These are phyloP conservation scores for Graphium colonna DNA, from an alignment of 2,888 invertebrate species.

Conservation along the genomic window DNA sequence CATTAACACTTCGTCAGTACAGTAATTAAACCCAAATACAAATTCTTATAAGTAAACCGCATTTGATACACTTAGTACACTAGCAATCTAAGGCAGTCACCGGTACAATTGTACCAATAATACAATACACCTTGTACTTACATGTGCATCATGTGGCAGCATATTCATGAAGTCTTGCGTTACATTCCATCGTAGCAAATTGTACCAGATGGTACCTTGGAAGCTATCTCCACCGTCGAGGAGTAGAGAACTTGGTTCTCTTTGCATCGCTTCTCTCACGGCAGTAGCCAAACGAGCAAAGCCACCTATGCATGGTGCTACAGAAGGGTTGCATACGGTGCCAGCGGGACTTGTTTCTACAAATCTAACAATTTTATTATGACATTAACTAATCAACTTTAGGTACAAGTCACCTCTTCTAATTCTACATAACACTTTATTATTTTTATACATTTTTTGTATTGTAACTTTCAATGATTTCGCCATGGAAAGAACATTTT, in stretches of 20 bases:
- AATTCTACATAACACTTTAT: too few species aligned
- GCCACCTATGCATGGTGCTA: conserved; percentile 83
- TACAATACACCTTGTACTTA: too few species aligned
- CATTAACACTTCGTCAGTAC: too few species aligned
- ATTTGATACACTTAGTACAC: too few species aligned
- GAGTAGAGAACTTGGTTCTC: conserved; percentile 82
- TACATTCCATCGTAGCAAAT: conserved; percentile 85
- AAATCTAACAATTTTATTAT: too few species aligned
- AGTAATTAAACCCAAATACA: too few species aligned
- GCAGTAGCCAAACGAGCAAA: conserved; percentile 83
- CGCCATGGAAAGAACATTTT: too few species aligned
- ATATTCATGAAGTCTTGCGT: conserved; percentile 89
- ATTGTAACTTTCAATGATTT: neutral
- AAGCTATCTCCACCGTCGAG: conserved; percentile 85
- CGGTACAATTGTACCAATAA: too few species aligned
- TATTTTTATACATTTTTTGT: neutral
- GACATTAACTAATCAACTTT: too few species aligned
- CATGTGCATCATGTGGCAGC: conserved; percentile 88
- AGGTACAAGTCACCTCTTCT: too few species aligned
- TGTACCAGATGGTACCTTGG: conserved; percentile 89
- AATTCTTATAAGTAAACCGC: too few species aligned
- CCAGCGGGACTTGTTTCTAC: conserved; percentile 80
- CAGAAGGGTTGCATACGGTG: conserved; percentile 70
- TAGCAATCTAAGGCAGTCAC: too few species aligned
- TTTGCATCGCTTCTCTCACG: conserved; percentile 56